These are phyloP conservation scores for Hemistola chrysoprasaria DNA, from an alignment of 2,888 invertebrate genomes.

Conservation along the genomic window DNA sequence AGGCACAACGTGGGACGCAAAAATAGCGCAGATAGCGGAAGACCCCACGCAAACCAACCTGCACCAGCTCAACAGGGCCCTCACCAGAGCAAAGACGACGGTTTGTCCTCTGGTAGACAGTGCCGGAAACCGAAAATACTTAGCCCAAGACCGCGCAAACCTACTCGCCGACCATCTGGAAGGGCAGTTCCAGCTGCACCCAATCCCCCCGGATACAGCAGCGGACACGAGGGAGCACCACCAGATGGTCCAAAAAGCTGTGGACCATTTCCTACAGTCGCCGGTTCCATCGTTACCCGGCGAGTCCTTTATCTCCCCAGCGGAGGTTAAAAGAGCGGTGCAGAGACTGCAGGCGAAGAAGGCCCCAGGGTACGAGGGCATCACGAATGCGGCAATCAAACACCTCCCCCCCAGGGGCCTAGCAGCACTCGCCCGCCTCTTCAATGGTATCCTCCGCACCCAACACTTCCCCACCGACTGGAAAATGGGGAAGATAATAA, in stretches of 20 bases:
- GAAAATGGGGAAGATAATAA: conserved; percentile 24
- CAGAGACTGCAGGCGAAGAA: neutral
- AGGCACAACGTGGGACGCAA: neutral
- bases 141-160: neutral
- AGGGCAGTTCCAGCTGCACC: neutral
- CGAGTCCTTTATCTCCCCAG: neutral
- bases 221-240: neutral
- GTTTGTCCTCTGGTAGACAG: neutral
- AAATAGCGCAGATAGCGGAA: neutral
- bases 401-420: neutral
- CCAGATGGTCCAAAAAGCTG: neutral
- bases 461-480: conserved; percentile 14
- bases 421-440: conserved; percentile 2
- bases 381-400: neutral
- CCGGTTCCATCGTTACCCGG: neutral
- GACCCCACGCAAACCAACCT: neutral
- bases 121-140: neutral
- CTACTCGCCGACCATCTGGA: neutral
- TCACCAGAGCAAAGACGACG: neutral
- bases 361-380: conserved; percentile 3
- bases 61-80: neutral
- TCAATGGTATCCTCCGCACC: conserved; percentile 12
- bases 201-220: neutral
- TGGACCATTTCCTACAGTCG: neutral
- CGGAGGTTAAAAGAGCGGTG: neutral